Evolutionary conservation across 2,888 invertebrate species (phyloP), one percentile per base, ranked within the genome.

Genomic region (Phortica okadai): DNA sequence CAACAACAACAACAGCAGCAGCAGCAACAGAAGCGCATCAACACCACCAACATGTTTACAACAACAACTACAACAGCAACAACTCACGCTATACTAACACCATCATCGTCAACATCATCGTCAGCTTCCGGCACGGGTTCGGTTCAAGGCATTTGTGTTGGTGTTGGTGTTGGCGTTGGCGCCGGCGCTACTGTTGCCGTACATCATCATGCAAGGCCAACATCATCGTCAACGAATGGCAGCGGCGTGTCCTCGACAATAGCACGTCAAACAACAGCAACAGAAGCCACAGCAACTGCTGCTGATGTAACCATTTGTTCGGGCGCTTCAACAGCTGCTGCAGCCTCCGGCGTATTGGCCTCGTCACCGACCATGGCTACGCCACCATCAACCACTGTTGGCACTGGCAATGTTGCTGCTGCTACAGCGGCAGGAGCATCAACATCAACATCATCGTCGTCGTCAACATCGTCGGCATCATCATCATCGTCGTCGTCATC

Each of bases 101-200:
- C 79, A 44, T 78, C 79, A 74, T 77, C 79, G 42, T 77, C 77
- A 75, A 80, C 80, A 79, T 81, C 79, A 54, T 78, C 78, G 69
- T 77, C 54, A 56, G 83, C 79, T 54, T 69, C 69, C 2, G n/a
- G 80, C 74, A 76, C 79, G 66, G 67, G 76, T 70, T 72, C 76
- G 76, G 74, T 79, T 79, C 76, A 14, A 77, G 77, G 77, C 74
- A 69, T 6, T 33, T 33, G 33, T 79, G 58, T 58, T 79, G 59
- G 25, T 45, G 45, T 16, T 10, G 45, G 41, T 45, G 54, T 16
- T 58, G 41, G 41, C 16, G 41, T 14, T 6, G 58, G 41, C 16
- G 56, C 14, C 66, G 73, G 75, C 76, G 81, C 79, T 74, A 82
- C 81, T 78, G 82, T 82, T 74, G 83, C 81, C 70, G 81, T 83